phyloP scores from a whole-genome alignment of 1,140 invertebrate genomes.

The Anastrepha obliqua region DNA sequence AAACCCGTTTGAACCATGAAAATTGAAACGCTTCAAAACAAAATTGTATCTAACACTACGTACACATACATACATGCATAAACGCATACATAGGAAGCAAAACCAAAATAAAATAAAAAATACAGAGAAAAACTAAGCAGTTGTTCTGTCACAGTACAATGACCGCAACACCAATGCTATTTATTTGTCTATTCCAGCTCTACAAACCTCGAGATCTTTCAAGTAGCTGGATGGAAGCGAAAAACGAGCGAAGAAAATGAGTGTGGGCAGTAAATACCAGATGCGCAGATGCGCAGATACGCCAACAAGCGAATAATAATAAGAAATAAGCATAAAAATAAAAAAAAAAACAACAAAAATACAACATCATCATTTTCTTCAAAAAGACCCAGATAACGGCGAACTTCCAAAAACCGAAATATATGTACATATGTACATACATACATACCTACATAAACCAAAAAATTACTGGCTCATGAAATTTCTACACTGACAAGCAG shows the following conservation, averaged over 20 bases:
- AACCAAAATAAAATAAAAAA: too few species aligned
- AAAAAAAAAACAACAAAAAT: background rate
- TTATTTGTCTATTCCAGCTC: background rate
- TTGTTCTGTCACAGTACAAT: background rate
- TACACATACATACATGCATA: too few species aligned
- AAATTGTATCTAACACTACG: background rate
- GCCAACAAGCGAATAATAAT: constrained; percentile 28
- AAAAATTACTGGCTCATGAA: too few species aligned
- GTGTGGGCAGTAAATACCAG: constrained; percentile 6
- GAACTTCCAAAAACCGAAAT: constrained; percentile 20
- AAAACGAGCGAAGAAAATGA: constrained; percentile 1
- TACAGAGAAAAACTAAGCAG: background rate
- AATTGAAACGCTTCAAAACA: constrained; percentile 21
- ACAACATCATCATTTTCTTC: constrained; percentile 3
- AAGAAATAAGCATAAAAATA: background rate
- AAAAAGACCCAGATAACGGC: constrained; percentile 42
- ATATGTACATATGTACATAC: background rate
- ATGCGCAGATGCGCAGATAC: background rate
- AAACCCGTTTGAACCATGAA: constrained; percentile 23
- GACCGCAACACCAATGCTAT: constrained; percentile 28
- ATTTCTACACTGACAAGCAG: too few species aligned
- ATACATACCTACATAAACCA: background rate
- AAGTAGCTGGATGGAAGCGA: background rate
- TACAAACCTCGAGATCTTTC: constrained; percentile 8
- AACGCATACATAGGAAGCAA: too few species aligned